These are phyloP conservation scores for Notarius lentiginosus DNA, from an alignment of 2,113 vertebrate genomes.

Conservation along the genomic window DNA sequence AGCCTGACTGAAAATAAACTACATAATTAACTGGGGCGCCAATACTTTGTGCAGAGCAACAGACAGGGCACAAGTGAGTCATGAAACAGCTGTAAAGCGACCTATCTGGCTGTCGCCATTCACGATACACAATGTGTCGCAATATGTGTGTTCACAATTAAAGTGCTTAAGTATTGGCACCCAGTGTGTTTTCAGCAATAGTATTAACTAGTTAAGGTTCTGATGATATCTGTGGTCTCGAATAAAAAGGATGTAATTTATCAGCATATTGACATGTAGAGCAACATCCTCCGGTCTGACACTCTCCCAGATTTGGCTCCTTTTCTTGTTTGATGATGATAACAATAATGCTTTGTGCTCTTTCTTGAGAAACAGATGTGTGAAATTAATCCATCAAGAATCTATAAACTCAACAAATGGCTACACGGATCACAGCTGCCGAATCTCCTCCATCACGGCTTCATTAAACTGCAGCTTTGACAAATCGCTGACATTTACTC, in stretches of 20 bases:
- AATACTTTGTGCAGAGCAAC: neutral
- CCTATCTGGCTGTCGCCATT: neutral
- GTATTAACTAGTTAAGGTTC: neutral
- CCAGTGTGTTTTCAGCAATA: neutral
- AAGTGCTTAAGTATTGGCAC: neutral
- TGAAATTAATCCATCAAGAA: slow-evolving; percentile 23
- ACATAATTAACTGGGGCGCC: neutral
- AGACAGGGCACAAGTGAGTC: neutral
- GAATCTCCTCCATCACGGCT: slow-evolving; percentile 29
- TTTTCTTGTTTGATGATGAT: neutral
- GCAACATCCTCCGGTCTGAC: neutral
- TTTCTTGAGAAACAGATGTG: neutral
- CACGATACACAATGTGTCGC: neutral
- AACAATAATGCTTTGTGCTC: neutral
- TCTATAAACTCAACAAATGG: slow-evolving; percentile 31
- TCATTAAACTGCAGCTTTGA: slow-evolving; percentile 37
- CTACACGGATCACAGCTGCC: slow-evolving; percentile 21
- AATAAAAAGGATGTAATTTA: neutral
- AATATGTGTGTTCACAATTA: neutral
- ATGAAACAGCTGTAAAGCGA: neutral
- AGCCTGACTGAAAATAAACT: too few relatives aligned
- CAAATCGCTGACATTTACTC: slow-evolving; percentile 38
- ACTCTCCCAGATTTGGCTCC: neutral
- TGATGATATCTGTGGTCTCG: neutral
- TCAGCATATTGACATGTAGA: neutral